Percentiles rank a stretch among this genome's conserved stretches.
Evolutionary conservation across 2,888 invertebrate species (phyloP).

Genomic region (Tyria jacobaeae): DNA sequence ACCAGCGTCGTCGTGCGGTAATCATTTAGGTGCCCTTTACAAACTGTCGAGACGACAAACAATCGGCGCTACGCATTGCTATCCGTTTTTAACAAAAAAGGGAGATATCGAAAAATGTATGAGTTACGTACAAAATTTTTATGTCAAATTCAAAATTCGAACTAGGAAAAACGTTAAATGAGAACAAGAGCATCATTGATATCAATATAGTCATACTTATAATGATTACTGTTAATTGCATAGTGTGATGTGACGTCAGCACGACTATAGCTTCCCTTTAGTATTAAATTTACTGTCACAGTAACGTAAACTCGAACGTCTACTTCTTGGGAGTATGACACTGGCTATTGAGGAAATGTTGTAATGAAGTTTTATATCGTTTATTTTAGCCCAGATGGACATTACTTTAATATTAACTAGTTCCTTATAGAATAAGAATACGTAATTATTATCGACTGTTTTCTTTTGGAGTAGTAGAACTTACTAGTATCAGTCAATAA

Average conservation of each 20-base stretch:
- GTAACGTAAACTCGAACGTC: slow-evolving; percentile 1
- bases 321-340: slow-evolving; percentile 8
- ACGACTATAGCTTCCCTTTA: neutral
- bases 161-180: neutral
- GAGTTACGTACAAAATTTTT: neutral
- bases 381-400: slow-evolving; percentile 1
- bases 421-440: slow-evolving; percentile 3
- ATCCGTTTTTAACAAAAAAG: slow-evolving; percentile 25
- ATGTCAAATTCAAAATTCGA: neutral
- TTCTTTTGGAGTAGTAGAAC: neutral
- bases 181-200: too few species aligned
- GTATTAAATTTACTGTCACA: neutral
- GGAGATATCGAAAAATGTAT: slow-evolving; percentile 8
- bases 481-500: neutral
- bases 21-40: slow-evolving; percentile 72
- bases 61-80: slow-evolving; percentile 45
- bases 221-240: neutral
- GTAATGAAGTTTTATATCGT: slow-evolving; percentile 6
- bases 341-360: slow-evolving; percentile 1
- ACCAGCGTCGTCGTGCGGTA: slow-evolving; percentile 65
- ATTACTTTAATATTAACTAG: neutral
- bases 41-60: slow-evolving; percentile 60
- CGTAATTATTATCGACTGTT: neutral
- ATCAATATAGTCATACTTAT: too few species aligned
- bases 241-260: neutral